A percentile compares a stretch with the other conserved stretches of the same genome.
Evolutionary conservation across 2,113 vertebrate genomes (phyloP).

Genomic region (Beaufortia kweichowensis): DNA sequence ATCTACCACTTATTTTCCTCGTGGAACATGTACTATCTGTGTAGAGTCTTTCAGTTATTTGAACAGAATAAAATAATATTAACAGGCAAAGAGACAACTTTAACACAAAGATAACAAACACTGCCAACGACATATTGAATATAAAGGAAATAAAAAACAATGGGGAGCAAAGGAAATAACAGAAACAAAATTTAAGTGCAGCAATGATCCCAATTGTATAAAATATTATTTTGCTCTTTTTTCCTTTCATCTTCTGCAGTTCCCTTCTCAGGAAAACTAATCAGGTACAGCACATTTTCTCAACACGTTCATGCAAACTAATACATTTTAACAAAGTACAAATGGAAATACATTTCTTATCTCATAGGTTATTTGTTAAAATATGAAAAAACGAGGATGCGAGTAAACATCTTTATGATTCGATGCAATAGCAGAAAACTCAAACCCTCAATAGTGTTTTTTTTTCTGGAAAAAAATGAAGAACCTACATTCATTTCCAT

Average conservation of each 20-base stretch:
- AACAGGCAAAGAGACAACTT: constrained; percentile 67
- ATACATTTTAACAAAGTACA: constrained; percentile 84
- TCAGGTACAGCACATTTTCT: constrained; percentile 85
- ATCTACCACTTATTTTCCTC: constrained; percentile 69
- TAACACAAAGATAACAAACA: constrained; percentile 70
- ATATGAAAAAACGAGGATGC: constrained; percentile 79
- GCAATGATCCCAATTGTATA: constrained; percentile 84
- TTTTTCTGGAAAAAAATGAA: constrained; percentile 61
- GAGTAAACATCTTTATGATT: constrained; percentile 77
- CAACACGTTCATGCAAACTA: constrained; percentile 89
- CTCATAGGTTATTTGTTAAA: constrained; percentile 86
- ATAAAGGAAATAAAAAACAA: constrained; percentile 57
- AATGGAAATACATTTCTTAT: constrained; percentile 83
- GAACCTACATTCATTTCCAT: constrained; percentile 84
- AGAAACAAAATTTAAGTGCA: constrained; percentile 79
- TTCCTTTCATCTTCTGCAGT: constrained; percentile 71
- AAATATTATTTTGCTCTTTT: constrained; percentile 65
- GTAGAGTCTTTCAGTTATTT: constrained; percentile 62
- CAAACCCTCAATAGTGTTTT: constrained; percentile 81
- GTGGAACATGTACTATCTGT: constrained; percentile 72
- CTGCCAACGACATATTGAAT: constrained; percentile 60
- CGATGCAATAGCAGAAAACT: constrained; percentile 78
- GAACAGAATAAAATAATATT: constrained; percentile 68
- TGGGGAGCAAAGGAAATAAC: constrained; percentile 59
- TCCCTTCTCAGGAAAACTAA: constrained; percentile 78